A percentile compares a stretch with the other conserved stretches of the same genome.
These are phyloP conservation scores for Podarcis muralis DNA, from an alignment of 2,113 vertebrate species.

Conservation along the genomic window DNA sequence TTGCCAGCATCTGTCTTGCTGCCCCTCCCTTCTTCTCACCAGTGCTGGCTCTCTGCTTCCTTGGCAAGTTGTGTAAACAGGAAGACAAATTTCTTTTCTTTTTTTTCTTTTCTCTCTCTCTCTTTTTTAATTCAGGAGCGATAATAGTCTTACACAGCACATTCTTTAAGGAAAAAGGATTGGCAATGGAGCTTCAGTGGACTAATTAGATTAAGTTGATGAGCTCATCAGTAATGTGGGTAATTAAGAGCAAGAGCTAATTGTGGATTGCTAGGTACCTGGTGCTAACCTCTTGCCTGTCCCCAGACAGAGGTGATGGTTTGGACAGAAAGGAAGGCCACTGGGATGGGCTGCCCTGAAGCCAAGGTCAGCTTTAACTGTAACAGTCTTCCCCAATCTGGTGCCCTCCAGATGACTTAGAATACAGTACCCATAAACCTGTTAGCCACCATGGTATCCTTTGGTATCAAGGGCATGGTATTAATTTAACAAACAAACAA, in stretches of 20 bases:
- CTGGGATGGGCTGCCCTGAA: not conserved
- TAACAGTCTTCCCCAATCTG: no score
- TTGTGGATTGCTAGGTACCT: constrained; percentile 48
- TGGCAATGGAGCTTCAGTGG: constrained; percentile 54
- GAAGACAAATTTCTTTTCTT: not conserved
- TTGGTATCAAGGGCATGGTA: no score
- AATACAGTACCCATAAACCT: no score
- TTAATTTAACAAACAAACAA: no score
- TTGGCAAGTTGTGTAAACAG: not conserved
- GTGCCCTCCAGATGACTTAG: no score
- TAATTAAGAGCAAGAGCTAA: constrained; percentile 63
- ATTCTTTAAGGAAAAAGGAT: constrained; percentile 56
- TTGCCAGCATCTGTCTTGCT: not conserved
- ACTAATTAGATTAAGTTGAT: constrained; percentile 63
- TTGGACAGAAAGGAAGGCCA: not conserved
- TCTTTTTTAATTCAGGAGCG: not conserved
- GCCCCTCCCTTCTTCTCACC: not conserved
- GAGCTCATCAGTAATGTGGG: constrained; percentile 58
- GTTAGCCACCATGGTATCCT: no score
- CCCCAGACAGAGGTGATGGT: rapidly evolving
- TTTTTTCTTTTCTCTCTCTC: not conserved
- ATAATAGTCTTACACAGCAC: not conserved
- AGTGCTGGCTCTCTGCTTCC: not conserved
- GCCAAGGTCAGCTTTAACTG: rapidly evolving
- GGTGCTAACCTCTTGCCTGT: not conserved